Evolutionary conservation across 2,113 vertebrate species (phyloP).

Genomic region (Ivindomyrus marchei): DNA sequence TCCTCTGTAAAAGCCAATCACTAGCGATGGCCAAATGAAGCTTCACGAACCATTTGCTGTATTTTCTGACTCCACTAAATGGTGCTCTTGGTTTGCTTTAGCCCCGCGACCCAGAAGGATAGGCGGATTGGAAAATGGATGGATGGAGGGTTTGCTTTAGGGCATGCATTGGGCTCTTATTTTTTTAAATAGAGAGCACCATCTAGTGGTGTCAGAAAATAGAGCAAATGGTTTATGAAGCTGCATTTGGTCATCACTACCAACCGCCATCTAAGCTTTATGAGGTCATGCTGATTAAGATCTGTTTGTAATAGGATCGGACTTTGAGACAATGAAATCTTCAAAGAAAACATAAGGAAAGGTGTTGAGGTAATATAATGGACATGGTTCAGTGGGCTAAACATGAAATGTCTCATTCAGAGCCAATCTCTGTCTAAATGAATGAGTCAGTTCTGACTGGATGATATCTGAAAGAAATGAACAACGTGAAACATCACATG

Average conservation of each 20-base stretch:
- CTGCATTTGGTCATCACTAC: too few relatives aligned
- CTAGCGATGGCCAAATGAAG: too few relatives aligned
- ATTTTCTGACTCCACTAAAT: too few relatives aligned
- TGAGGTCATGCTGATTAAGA: background rate
- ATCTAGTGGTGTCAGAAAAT: too few relatives aligned
- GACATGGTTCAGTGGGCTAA: background rate
- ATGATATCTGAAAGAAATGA: background rate
- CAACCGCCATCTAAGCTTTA: background rate
- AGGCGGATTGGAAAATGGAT: too few relatives aligned
- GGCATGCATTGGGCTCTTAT: too few relatives aligned
- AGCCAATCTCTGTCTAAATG: background rate
- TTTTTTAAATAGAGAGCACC: too few relatives aligned
- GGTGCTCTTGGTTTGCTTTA: too few relatives aligned
- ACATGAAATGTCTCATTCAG: background rate
- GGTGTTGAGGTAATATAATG: slow-evolving; percentile 1
- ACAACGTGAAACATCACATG: background rate
- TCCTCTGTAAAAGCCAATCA: background rate
- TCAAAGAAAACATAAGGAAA: background rate
- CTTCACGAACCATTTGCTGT: too few relatives aligned
- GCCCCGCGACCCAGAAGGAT: too few relatives aligned
- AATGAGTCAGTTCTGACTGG: background rate
- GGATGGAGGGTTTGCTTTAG: too few relatives aligned
- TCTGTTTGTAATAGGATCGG: background rate
- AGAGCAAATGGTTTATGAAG: too few relatives aligned
- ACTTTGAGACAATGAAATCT: background rate